Conservation (phyloP, 2,888 invertebrate genomes). For the Thymelicus acteon region DNA sequence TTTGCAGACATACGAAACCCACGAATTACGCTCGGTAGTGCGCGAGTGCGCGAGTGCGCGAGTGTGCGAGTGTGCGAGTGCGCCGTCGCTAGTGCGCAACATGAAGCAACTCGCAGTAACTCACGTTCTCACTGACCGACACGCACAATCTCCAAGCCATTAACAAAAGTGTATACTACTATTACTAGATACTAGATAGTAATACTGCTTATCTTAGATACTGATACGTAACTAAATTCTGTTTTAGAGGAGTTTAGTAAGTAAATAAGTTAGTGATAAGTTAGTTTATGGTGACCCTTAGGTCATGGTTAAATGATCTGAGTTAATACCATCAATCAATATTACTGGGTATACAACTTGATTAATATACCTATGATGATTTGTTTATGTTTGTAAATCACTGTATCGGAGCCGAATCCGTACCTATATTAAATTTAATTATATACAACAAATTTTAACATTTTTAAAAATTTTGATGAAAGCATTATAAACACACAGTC, state of each 20-base stretch:
- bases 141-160: slow-evolving; percentile 28
- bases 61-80: slow-evolving; percentile 34
- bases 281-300: not conserved
- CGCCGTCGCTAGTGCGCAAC: slow-evolving; percentile 38
- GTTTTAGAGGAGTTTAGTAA: not conserved
- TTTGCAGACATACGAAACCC: slow-evolving; percentile 52
- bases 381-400: no score
- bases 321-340: not conserved
- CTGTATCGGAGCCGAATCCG: no score
- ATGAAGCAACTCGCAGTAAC: slow-evolving; percentile 52
- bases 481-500: no score
- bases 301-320: not conserved
- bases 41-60: slow-evolving; percentile 35
- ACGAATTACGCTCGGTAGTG: slow-evolving; percentile 46
- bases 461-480: no score
- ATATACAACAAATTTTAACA: no score
- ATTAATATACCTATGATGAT: no score
- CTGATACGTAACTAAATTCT: not conserved
- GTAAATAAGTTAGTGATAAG: not conserved
- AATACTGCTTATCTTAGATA: not conserved
- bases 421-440: no score
- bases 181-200: not conserved
- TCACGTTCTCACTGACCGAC: slow-evolving; percentile 38
- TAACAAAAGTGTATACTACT: not conserved
- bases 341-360: not conserved